These are phyloP conservation scores for Syngnathoides biaculeatus DNA, from an alignment of 2,113 vertebrate species.

Conservation along the genomic window DNA sequence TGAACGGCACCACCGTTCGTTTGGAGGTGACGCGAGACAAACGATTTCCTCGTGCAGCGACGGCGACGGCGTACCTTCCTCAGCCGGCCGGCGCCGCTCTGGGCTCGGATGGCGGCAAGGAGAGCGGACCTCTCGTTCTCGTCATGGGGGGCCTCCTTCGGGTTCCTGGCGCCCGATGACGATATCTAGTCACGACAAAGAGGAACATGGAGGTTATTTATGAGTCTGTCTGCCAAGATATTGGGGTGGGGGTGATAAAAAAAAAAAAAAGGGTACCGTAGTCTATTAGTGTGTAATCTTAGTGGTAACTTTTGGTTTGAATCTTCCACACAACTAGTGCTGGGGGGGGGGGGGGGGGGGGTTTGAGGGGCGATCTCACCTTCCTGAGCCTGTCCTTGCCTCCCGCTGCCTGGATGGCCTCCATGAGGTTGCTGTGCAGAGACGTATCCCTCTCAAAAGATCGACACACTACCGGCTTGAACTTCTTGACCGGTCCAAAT, in stretches of 20 bases:
- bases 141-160: conserved; percentile 57
- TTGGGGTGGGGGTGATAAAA: too few relatives aligned
- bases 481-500: conserved; percentile 89
- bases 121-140: conserved; percentile 83
- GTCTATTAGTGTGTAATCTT: neutral
- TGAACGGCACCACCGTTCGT: too few relatives aligned
- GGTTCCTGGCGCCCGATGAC: conserved; percentile 44
- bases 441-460: conserved; percentile 80
- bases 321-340: neutral
- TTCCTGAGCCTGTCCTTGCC: conserved; percentile 84
- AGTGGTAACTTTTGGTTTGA: too few relatives aligned
- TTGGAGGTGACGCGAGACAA: too few relatives aligned
- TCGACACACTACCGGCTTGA: conserved; percentile 80
- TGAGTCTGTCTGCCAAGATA: neutral
- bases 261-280: neutral
- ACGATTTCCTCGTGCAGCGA: too few relatives aligned
- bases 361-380: conserved; percentile 76
- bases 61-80: too few relatives aligned
- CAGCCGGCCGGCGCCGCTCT: conserved; percentile 73
- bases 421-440: conserved; percentile 88
- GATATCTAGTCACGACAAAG: conserved; percentile 66
- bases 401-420: conserved; percentile 84
- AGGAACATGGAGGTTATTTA: neutral
- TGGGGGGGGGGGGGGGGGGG: too few relatives aligned
- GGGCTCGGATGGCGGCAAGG: conserved; percentile 84